Percentiles rank a stretch among this genome's conserved stretches.
These are phyloP conservation scores for Pandemis corylana DNA, from an alignment of 2,888 invertebrate species.

Conservation along the genomic window DNA sequence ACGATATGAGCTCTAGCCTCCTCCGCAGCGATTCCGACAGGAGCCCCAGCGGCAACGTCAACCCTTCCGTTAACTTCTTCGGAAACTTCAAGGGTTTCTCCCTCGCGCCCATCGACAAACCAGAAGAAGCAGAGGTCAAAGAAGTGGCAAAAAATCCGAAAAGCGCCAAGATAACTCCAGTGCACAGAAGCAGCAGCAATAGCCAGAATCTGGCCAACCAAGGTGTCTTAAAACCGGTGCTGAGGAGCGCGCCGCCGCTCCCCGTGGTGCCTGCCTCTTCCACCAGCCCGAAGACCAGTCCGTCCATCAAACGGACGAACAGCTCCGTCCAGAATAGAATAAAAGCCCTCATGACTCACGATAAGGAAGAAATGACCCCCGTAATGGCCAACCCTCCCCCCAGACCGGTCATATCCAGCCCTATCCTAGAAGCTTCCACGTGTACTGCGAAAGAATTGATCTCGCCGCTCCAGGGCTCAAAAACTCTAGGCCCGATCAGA, in stretches of 20 bases:
- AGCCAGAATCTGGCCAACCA: slow-evolving; percentile 69
- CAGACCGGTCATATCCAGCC: slow-evolving; percentile 92
- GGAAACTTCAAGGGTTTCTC: slow-evolving; percentile 95
- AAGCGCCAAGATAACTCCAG: slow-evolving; percentile 85
- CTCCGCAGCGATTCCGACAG: slow-evolving; percentile 82
- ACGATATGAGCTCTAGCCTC: slow-evolving; percentile 89
- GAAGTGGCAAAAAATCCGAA: slow-evolving; percentile 55
- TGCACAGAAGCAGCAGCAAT: slow-evolving; percentile 75
- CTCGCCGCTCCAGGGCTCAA: slow-evolving; percentile 86
- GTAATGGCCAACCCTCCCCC: slow-evolving; percentile 86
- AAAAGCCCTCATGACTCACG: slow-evolving; percentile 73
- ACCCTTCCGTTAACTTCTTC: slow-evolving; percentile 88
- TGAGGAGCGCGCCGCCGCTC: slow-evolving; percentile 87
- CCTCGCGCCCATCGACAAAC: slow-evolving; percentile 87
- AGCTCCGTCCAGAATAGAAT: slow-evolving; percentile 76
- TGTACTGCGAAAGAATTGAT: slow-evolving; percentile 90
- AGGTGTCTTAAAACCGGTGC: slow-evolving; percentile 74
- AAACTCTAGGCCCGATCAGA: slow-evolving; percentile 85
- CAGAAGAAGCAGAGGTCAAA: slow-evolving; percentile 38
- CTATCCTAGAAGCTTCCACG: slow-evolving; percentile 92
- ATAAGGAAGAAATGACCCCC: slow-evolving; percentile 71
- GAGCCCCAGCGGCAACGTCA: slow-evolving; percentile 76
- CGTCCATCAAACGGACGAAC: slow-evolving; percentile 72
- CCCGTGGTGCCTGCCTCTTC: slow-evolving; percentile 82
- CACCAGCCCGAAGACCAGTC: slow-evolving; percentile 69